These are phyloP conservation scores for Encarsia formosa DNA, from an alignment of 2,888 invertebrate genomes.

Conservation along the genomic window DNA sequence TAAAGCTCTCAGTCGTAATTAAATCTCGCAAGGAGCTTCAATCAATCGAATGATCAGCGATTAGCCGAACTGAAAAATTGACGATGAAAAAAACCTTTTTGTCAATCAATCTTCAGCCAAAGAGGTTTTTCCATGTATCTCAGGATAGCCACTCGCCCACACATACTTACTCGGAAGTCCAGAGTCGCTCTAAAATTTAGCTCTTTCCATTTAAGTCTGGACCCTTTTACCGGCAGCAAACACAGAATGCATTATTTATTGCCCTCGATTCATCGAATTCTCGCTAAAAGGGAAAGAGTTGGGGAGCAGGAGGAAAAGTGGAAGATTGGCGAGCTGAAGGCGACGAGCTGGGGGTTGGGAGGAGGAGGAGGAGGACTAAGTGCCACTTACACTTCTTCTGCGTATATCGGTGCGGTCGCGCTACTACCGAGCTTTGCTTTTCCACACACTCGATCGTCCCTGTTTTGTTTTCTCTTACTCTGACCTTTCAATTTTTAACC, in stretches of 20 bases:
- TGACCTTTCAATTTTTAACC: too few species aligned
- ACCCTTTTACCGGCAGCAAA: slow-evolving; percentile 46
- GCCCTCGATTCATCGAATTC: slow-evolving; percentile 43
- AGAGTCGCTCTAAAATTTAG: slow-evolving; percentile 39
- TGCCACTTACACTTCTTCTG: slow-evolving; percentile 33
- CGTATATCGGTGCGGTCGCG: background rate
- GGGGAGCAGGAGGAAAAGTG: slow-evolving; percentile 27
- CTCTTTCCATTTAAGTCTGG: slow-evolving; percentile 36
- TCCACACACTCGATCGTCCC: too few species aligned
- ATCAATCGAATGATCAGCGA: too few species aligned
- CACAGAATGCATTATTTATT: slow-evolving; percentile 48
- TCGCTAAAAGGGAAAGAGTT: slow-evolving; percentile 45
- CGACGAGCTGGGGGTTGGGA: slow-evolving; percentile 6
- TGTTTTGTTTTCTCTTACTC: too few species aligned
- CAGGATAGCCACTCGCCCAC: background rate
- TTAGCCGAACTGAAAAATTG: background rate
- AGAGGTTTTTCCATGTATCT: background rate
- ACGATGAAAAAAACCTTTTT: slow-evolving; percentile 6
- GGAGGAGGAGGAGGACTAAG: slow-evolving; percentile 36
- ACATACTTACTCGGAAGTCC: slow-evolving; percentile 20
- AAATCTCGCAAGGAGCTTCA: too few species aligned
- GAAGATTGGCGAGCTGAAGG: slow-evolving; percentile 17
- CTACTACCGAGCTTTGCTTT: slow-evolving; percentile 6
- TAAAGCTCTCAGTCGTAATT: too few species aligned
- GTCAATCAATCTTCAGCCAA: slow-evolving; percentile 10